Conservation (phyloP, 2,797 vertebrate species). For the Xerus rutilus region DNA sequence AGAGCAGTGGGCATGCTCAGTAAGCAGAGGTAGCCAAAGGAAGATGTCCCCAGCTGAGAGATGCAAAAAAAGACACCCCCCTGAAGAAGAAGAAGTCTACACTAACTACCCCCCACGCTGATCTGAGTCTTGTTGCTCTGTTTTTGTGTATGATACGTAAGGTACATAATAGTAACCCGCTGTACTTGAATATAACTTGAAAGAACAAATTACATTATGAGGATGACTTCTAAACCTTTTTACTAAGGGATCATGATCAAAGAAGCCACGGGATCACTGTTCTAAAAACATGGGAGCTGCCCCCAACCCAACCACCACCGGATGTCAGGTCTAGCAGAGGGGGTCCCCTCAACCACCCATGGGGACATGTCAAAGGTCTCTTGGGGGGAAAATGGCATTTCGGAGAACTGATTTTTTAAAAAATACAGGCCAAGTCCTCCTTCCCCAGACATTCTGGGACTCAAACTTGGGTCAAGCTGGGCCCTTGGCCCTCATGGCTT, state of each 20-base stretch:
- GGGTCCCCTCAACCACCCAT: background rate
- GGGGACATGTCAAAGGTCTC: background rate
- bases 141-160: background rate
- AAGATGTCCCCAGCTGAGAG: background rate
- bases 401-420: background rate
- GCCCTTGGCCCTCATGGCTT: background rate
- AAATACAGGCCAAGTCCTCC: background rate
- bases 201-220: background rate
- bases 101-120: background rate
- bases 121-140: background rate
- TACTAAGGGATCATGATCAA: background rate
- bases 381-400: background rate
- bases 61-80: background rate
- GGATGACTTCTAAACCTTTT: background rate
- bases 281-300: background rate
- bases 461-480: background rate
- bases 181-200: background rate
- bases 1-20: background rate
- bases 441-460: background rate
- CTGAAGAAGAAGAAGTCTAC: background rate
- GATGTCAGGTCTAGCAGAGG: no score
- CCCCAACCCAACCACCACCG: background rate
- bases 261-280: background rate
- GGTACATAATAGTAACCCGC: background rate
- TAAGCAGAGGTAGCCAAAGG: background rate